Conservation (phyloP, 2,113 vertebrate genomes). For the Megaleporinus macrocephalus region DNA sequence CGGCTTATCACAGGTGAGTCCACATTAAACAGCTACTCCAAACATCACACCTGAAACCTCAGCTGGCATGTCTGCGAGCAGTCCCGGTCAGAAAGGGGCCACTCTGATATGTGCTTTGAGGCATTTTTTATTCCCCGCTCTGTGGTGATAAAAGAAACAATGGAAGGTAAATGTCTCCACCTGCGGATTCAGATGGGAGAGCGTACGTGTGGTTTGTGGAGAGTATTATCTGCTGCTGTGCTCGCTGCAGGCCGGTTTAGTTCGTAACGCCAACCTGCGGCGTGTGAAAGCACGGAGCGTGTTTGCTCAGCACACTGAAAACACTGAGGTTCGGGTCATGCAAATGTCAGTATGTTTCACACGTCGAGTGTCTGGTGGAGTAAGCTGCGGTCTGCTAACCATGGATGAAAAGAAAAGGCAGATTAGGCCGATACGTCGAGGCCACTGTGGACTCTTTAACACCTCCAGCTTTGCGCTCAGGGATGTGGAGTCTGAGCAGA, state of each 20-base stretch:
- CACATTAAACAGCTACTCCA: background rate
- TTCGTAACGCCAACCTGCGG: background rate
- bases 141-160: constrained; percentile 33
- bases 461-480: background rate
- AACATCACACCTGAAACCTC: background rate
- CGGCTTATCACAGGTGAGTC: constrained; percentile 91
- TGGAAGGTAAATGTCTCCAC: constrained; percentile 8
- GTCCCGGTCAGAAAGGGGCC: constrained; percentile 36
- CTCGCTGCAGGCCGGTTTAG: background rate
- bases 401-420: background rate
- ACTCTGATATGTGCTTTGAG: constrained; percentile 43
- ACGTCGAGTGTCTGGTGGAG: constrained; percentile 14
- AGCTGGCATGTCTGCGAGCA: background rate
- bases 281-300: constrained; percentile 6
- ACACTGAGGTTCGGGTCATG: constrained; percentile 29
- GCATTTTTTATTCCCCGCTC: constrained; percentile 25
- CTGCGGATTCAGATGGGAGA: constrained; percentile 13
- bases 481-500: background rate
- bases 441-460: background rate
- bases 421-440: background rate
- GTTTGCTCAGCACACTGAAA: constrained; percentile 38
- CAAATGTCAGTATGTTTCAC: constrained; percentile 21
- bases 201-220: background rate
- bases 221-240: background rate
- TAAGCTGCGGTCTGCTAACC: constrained; percentile 4